phyloP scores from a whole-genome alignment of 2,888 invertebrate species.

The Caenorhabditis plicata region DNA sequence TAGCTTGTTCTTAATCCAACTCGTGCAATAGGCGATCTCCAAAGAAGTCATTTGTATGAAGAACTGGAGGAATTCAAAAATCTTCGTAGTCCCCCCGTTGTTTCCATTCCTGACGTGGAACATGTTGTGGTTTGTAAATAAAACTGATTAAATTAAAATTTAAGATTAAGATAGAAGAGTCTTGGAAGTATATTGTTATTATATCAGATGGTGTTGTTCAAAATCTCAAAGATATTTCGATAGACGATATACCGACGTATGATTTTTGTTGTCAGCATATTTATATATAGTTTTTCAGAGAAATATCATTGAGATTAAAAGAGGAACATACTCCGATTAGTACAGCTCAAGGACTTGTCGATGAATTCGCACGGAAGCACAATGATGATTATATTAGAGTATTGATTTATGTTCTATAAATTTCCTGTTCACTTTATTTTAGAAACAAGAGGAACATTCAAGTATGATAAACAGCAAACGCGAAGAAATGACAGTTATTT shows the following conservation, averaged over 20 bases:
- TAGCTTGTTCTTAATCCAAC: slow-evolving; percentile 40
- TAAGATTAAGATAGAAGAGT: slow-evolving; percentile 23
- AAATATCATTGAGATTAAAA: slow-evolving; percentile 13
- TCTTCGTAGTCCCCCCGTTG: slow-evolving; percentile 33
- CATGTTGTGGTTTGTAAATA: slow-evolving; percentile 13
- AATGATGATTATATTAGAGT: slow-evolving; percentile 27
- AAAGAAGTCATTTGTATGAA: slow-evolving; percentile 31
- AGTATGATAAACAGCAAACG: slow-evolving; percentile 23
- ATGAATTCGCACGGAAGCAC: slow-evolving; percentile 27
- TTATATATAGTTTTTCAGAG: slow-evolving; percentile 14
- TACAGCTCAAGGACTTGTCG: slow-evolving; percentile 28
- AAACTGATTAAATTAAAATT: neutral
- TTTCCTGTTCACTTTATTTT: slow-evolving; percentile 1
- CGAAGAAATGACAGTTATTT: slow-evolving; percentile 40
- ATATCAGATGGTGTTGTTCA: slow-evolving; percentile 41
- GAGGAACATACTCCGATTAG: slow-evolving; percentile 26
- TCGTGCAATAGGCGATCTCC: slow-evolving; percentile 44
- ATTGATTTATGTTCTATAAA: no score
- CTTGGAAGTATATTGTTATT: slow-evolving; percentile 31
- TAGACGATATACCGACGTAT: slow-evolving; percentile 31
- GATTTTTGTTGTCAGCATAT: neutral
- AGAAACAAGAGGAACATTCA: slow-evolving; percentile 18
- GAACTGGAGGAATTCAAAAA: slow-evolving; percentile 28
- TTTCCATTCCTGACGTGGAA: slow-evolving; percentile 25
- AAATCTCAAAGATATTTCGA: slow-evolving; percentile 33